A percentile compares a stretch with the other conserved stretches of the same genome.
Evolutionary conservation across 2,888 invertebrate species (phyloP).

Genomic region (Zaprionus bogoriensis): DNA sequence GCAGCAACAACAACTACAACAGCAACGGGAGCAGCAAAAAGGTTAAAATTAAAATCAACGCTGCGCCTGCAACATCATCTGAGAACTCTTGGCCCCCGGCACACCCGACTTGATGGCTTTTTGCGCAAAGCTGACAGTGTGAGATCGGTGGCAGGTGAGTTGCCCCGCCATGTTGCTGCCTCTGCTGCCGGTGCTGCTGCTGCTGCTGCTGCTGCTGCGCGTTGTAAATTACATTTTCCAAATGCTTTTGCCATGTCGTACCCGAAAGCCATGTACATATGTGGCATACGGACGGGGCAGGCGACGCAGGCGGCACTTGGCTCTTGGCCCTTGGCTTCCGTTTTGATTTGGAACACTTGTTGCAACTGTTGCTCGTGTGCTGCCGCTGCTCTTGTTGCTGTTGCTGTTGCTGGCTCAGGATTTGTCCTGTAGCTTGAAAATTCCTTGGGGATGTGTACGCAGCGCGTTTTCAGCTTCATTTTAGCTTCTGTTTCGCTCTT

Average conservation of each 20-base stretch:
- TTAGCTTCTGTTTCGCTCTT: constrained; percentile 29
- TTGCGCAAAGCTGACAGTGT: constrained; percentile 54
- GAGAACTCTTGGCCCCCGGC: constrained; percentile 41
- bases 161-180: constrained; percentile 25
- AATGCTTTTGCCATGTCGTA: constrained; percentile 78
- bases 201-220: constrained; percentile 45
- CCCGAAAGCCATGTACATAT: constrained; percentile 76
- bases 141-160: constrained; percentile 75
- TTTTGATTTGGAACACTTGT: constrained; percentile 73
- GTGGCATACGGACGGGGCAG: constrained; percentile 54
- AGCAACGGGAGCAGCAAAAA: constrained; percentile 40
- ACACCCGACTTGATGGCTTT: constrained; percentile 53
- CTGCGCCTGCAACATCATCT: constrained; percentile 39
- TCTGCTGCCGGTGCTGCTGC: constrained; percentile 7
- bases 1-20: constrained; percentile 3
- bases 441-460: constrained; percentile 72
- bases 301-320: constrained; percentile 18
- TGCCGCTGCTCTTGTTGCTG: constrained; percentile 3
- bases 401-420: constrained; percentile 36
- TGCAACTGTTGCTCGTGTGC: constrained; percentile 36
- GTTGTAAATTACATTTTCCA: constrained; percentile 81
- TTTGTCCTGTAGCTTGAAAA: constrained; percentile 59
- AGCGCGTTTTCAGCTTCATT: constrained; percentile 41
- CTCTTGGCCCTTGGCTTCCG: constrained; percentile 42
- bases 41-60: constrained; percentile 74